Conservation (phyloP, 2,888 invertebrate genomes). For the Standfussiana lucernea region DNA sequence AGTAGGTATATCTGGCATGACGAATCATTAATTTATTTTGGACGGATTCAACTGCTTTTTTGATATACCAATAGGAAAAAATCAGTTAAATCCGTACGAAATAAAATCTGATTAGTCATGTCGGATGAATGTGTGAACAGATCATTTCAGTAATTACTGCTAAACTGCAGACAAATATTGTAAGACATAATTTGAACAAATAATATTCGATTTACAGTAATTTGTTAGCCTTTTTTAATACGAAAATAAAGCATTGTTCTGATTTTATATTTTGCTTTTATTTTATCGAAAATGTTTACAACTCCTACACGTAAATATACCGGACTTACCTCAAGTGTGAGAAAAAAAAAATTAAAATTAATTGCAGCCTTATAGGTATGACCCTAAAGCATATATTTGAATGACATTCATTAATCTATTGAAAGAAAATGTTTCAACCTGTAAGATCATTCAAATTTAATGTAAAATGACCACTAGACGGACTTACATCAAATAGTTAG, state of each 20-base stretch:
- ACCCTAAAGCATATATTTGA: background rate
- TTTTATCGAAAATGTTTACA: too few relatives aligned
- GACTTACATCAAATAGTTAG: background rate
- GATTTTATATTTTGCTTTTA: too few relatives aligned
- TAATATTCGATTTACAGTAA: background rate
- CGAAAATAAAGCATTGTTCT: too few relatives aligned
- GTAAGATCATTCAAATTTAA: background rate
- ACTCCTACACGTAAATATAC: too few relatives aligned
- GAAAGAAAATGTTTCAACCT: conserved; percentile 7
- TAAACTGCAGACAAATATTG: too few relatives aligned
- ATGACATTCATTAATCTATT: background rate
- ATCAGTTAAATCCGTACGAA: background rate
- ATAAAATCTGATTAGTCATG: background rate
- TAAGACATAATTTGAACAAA: too few relatives aligned
- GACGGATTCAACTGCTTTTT: conserved; percentile 3
- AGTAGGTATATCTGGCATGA: background rate
- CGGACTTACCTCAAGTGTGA: too few relatives aligned
- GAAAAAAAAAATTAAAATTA: too few relatives aligned
- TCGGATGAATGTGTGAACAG: background rate
- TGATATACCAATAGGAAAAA: background rate
- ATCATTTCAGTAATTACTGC: too few relatives aligned
- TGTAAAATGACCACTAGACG: conserved; percentile 5
- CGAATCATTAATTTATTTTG: background rate
- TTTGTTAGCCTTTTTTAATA: too few relatives aligned
- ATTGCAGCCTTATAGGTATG: too few relatives aligned